A percentile compares a stretch with the other conserved stretches of the same genome.
Conservation (phyloP, 1,140 invertebrate species). For the Conopomorpha cramerella region DNA sequence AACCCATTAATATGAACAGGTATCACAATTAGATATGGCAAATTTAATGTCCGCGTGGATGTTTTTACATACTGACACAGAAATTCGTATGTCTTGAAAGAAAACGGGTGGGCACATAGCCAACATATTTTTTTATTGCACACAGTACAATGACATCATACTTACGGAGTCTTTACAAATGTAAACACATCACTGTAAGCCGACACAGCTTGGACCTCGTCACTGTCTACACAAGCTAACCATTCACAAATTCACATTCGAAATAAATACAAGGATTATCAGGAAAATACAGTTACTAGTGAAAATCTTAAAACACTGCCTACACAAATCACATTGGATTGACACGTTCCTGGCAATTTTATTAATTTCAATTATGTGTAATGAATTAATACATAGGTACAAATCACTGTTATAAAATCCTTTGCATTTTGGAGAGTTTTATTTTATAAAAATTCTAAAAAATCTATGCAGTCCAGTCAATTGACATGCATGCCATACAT, state of each 20-base stretch:
- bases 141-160: constrained; percentile 55
- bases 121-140: constrained; percentile 54
- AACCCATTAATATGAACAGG: no score
- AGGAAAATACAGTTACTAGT: no score
- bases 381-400: no score
- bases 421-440: no score
- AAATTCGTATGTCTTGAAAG: constrained; percentile 34
- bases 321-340: constrained; percentile 33
- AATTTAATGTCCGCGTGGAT: constrained; percentile 40
- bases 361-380: constrained; percentile 13
- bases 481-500: constrained; percentile 54
- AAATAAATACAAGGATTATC: no score
- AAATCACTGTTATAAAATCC: no score
- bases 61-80: constrained; percentile 35
- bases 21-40: no score
- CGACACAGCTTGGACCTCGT: constrained; percentile 12
- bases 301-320: constrained; percentile 42
- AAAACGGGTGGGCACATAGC: constrained; percentile 56
- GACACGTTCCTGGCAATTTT: constrained; percentile 27
- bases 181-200: constrained; percentile 50
- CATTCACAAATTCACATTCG: constrained; percentile 13
- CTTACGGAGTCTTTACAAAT: constrained; percentile 49
- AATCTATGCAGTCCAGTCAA: constrained; percentile 38
- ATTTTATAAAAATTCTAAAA: constrained; percentile 25
- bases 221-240: constrained; percentile 8